Base-by-base conservation (phyloP, 1,140 invertebrate species). In the Drosophila bipectinata region DNA sequence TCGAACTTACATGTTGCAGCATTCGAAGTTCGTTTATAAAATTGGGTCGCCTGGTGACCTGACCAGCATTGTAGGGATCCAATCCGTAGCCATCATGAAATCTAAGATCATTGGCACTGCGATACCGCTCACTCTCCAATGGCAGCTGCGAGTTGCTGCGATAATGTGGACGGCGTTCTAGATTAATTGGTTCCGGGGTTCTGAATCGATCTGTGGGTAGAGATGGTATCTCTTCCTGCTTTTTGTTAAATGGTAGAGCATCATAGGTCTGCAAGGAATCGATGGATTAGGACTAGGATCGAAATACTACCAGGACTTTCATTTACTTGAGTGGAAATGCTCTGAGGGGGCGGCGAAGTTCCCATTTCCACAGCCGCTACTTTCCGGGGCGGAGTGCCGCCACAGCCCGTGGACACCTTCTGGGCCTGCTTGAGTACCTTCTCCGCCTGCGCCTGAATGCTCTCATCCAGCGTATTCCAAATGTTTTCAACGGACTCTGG, bases 331-430 rank as follows among this genome's bases (percentile, higher is more conserved):
- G 96, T 97, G 26, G 96, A 96, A 78, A 96, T 96, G 90, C 93
- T 96, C 92, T 97, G 96, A 6, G 96, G 96, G 39, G 96, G 96
- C 53, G 96, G 96, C 15, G 96, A 97, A 18, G 96, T 97, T 62
- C 96, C 96, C 39, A 94, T 96, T 37, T 94, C 94, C 28, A 32
- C 56, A 1, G 59, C 26, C 1, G 49, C 69, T 49, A 67, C 61
- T 73, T 94, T 93, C 51, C 91, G 79, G 1, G 93, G 93, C 3
- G 94, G 93, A 4, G 94, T 94, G 9, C 92, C 92, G 6, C 93
- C 94, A 59, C 94, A 94, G n/a, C 91, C 93, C 3, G 93, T 94
- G 1, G 94, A 94, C 7, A 92, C 84, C 58, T 93, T 93, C 4
- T 69, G 62, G 7, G 89, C 80, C 44, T 90, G 75, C 47, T 90